phyloP scores from a whole-genome alignment of 30 jellyfish, hydroid and myxozoan genomes.

The Turritopsis rubra region DNA sequence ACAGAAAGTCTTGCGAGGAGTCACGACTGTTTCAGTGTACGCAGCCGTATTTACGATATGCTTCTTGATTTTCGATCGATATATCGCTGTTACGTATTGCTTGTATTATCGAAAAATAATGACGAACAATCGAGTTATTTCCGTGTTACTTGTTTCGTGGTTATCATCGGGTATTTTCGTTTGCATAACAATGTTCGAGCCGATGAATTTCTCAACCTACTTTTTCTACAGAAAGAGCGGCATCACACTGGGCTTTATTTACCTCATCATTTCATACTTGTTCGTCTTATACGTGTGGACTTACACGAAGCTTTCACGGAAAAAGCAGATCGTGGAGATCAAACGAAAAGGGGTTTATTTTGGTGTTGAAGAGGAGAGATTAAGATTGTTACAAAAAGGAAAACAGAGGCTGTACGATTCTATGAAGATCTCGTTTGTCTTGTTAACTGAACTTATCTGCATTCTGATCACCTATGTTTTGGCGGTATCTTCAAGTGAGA shows the following conservation, averaged over 20 bases:
- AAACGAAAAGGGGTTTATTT: background rate
- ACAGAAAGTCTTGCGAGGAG: background rate
- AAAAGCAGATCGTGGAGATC: background rate
- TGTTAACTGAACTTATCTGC: background rate
- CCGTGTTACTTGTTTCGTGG: background rate
- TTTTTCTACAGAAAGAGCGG: background rate
- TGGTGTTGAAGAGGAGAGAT: slow-evolving; percentile 1
- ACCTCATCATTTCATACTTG: background rate
- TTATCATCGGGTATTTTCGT: background rate
- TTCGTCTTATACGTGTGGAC: background rate
- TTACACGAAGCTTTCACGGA: background rate
- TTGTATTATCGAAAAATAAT: background rate
- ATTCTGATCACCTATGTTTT: background rate
- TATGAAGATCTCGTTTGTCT: background rate
- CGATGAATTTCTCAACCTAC: background rate
- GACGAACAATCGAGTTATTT: background rate
- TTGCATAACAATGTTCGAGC: background rate
- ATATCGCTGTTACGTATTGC: slow-evolving; percentile 1
- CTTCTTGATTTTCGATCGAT: slow-evolving; percentile 4
- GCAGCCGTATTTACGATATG: background rate
- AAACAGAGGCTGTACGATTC: slow-evolving; percentile 1
- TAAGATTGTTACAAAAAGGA: background rate
- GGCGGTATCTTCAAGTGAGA: background rate
- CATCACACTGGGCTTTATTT: background rate
- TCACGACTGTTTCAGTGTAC: background rate